Percentiles rank a stretch among this genome's conserved stretches.
These are phyloP conservation scores for Loxodonta africana DNA, from an alignment of 2,113 vertebrate genomes.

Conservation along the genomic window DNA sequence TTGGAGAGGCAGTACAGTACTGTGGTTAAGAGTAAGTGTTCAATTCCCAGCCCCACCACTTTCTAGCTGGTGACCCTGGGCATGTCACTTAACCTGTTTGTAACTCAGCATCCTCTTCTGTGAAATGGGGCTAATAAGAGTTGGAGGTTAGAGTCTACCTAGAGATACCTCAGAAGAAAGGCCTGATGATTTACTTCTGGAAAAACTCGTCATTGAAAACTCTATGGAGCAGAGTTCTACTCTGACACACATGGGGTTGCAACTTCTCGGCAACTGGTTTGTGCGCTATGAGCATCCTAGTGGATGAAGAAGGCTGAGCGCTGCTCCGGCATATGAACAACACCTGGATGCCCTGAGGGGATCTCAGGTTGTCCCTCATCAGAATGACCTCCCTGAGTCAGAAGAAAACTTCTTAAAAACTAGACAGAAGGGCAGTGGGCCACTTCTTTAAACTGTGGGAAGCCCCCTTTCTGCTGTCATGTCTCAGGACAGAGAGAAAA, in stretches of 20 bases:
- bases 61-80: neutral
- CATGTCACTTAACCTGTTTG: neutral
- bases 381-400: neutral
- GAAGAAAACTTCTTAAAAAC: neutral
- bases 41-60: neutral
- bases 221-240: neutral
- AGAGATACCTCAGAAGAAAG: neutral
- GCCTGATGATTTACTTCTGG: neutral
- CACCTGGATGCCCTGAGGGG: neutral
- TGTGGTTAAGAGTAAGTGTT: neutral
- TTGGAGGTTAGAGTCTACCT: neutral
- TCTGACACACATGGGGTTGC: neutral
- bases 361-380: neutral
- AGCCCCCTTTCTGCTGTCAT: neutral
- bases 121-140: neutral
- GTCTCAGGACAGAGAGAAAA: neutral
- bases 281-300: accelerated
- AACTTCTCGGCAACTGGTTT: neutral
- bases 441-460: neutral
- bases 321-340: neutral
- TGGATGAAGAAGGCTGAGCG: accelerated
- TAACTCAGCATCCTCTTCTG: neutral
- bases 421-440: neutral
- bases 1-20: neutral
- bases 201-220: neutral